Evolutionary conservation across 2,888 invertebrate species (phyloP), one percentile per base, ranked within the genome.

Genomic region (Mythimna vitellina): DNA sequence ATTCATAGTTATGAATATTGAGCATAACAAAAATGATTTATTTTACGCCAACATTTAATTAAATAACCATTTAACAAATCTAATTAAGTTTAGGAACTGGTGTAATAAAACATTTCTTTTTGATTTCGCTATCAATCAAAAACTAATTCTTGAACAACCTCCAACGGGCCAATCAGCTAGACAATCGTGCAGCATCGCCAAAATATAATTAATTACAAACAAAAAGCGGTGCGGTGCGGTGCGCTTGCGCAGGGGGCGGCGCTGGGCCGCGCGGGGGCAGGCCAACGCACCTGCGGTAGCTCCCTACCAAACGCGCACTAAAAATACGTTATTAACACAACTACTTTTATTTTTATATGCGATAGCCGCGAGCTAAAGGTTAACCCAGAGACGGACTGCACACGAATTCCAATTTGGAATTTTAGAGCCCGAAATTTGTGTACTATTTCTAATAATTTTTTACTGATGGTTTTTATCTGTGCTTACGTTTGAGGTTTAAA

Each of bases 301-400:
- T 83, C 89, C 89, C 89, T 87, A 90, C 91, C 91, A 90, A 89
- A 88, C 89, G 89, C 86, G 88, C 90, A 90, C 88, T 92, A 92
- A 92, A 93, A 92, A 93, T 93, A 94, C 94, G 92, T 94, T 95
- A 96, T 95, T 95, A 96, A 94, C 93, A 92, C 92, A 82, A 87
- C 88, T 91, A 92, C 93, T 95, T 96, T 96, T 95, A 94, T 96
- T 96, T 96, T 95, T 95, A 92, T 92, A 92, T 88, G 90, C 92
- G 93, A 94, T 93, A 91, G 95, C 96, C 94, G 89, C 93, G 90
- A 95, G 95, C 93, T 94, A 96, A 96, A 96, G 96, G 96, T 96
- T 96, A 96, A 86, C 72, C 61, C 94, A 92, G 95, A 86, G 90
- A 84, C 87, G 94, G 84, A 94, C 76, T 80, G 49, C 10, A 61